Evolutionary conservation across 2,113 vertebrate species (phyloP).

Genomic region (Catharus fuscescens): DNA sequence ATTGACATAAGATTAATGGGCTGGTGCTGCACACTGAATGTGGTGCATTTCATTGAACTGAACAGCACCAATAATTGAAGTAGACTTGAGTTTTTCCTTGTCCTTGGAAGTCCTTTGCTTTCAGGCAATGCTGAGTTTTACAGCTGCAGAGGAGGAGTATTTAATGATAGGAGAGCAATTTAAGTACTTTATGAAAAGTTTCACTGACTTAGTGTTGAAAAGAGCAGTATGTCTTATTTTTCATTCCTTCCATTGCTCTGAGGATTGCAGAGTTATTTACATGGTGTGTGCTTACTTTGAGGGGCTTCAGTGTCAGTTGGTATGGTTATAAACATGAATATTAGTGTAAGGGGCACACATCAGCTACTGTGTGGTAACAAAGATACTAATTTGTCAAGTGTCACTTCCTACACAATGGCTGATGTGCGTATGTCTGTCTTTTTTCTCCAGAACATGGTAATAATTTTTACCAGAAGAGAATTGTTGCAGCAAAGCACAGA

Average conservation of each 20-base stretch:
- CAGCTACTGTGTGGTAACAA: not conserved
- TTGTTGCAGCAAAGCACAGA: not conserved
- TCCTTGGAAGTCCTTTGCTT: slow-evolving; percentile 13
- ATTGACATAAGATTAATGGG: not conserved
- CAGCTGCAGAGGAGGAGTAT: not conserved
- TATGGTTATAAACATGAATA: not conserved
- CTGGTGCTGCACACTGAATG: not conserved
- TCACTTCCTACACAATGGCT: not conserved
- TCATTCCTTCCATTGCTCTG: not conserved
- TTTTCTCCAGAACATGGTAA: not conserved
- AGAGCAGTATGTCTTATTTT: not conserved
- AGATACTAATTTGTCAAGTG: not conserved
- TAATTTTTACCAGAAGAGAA: not conserved
- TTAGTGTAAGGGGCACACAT: not conserved
- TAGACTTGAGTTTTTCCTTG: not conserved
- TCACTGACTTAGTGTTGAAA: not conserved
- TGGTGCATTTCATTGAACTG: not conserved
- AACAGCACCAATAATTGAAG: not conserved
- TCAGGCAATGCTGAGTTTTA: not conserved
- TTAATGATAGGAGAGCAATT: slow-evolving; percentile 4
- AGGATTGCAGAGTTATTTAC: not conserved
- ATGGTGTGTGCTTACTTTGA: not conserved
- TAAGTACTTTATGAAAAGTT: not conserved
- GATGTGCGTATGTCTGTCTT: not conserved
- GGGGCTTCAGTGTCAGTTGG: not conserved